A percentile compares a stretch with the other conserved stretches of the same genome.
Conservation (phyloP, 2,888 invertebrate species). For the Aphodius granarius region DNA sequence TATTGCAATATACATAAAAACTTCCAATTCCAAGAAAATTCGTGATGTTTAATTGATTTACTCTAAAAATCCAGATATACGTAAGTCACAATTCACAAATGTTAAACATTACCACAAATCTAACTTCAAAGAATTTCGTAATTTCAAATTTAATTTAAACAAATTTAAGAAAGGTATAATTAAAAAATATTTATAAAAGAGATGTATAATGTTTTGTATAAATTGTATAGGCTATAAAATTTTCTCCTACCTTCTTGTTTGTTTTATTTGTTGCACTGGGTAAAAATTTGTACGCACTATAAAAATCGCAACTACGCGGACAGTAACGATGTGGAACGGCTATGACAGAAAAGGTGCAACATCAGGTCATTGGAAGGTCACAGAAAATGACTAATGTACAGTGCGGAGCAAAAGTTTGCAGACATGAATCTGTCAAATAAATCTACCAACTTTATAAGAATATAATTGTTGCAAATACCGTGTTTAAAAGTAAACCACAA, state of each 20-base stretch:
- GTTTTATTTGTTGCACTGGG: not conserved
- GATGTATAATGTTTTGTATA: not conserved
- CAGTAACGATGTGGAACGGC: not conserved
- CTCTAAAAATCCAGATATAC: too few species aligned
- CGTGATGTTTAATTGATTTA: too few species aligned
- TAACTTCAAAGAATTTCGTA: not conserved
- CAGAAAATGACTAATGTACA: not conserved
- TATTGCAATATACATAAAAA: too few species aligned
- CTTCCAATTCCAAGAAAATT: too few species aligned
- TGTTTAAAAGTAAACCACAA: too few species aligned
- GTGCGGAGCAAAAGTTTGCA: not conserved
- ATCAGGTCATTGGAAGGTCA: not conserved
- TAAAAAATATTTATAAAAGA: not conserved
- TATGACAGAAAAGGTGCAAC: not conserved
- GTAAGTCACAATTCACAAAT: too few species aligned
- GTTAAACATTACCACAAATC: not conserved
- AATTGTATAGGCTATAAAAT: not conserved
- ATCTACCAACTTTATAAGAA: too few species aligned
- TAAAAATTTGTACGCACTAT: not conserved
- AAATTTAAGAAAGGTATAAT: not conserved
- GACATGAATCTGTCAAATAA: too few species aligned
- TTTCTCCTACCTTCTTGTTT: not conserved
- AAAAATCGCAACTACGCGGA: not conserved
- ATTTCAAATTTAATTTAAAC: not conserved
- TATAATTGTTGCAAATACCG: too few species aligned